These are phyloP conservation scores for Clanis bilineata DNA, from an alignment of 2,888 invertebrate species.

Conservation along the genomic window DNA sequence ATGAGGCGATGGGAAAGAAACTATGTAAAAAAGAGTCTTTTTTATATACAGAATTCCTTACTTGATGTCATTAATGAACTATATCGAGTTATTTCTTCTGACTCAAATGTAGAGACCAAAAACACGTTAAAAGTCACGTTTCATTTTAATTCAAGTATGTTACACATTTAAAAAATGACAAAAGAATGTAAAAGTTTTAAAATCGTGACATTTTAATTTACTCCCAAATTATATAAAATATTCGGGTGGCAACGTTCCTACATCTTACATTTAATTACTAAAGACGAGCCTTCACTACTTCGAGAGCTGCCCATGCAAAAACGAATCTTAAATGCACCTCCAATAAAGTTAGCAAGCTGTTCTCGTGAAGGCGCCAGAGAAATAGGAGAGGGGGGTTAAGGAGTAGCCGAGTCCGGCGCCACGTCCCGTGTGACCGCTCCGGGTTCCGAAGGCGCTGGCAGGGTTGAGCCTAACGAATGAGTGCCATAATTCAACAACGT, in stretches of 20 bases:
- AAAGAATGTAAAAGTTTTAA: too few species aligned
- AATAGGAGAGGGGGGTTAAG: background rate
- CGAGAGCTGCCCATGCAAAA: background rate
- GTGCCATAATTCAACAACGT: background rate
- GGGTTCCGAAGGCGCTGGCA: background rate
- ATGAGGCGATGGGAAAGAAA: too few species aligned
- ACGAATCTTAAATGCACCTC: background rate
- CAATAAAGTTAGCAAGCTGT: background rate
- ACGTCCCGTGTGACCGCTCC: background rate
- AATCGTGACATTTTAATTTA: background rate
- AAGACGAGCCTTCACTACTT: background rate
- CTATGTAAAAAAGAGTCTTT: too few species aligned
- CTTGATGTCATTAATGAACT: too few species aligned
- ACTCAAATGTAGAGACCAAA: too few species aligned
- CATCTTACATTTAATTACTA: background rate
- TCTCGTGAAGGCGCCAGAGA: background rate
- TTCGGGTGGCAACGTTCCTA: background rate
- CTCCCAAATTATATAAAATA: background rate
- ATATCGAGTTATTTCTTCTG: too few species aligned
- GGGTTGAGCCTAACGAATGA: background rate
- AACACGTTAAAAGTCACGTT: too few species aligned
- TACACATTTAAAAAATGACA: too few species aligned
- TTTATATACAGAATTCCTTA: too few species aligned
- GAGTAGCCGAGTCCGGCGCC: background rate
- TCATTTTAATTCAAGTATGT: background rate